These are phyloP conservation scores for Pao palembangensis DNA, from an alignment of 2,113 vertebrate species.

Conservation along the genomic window DNA sequence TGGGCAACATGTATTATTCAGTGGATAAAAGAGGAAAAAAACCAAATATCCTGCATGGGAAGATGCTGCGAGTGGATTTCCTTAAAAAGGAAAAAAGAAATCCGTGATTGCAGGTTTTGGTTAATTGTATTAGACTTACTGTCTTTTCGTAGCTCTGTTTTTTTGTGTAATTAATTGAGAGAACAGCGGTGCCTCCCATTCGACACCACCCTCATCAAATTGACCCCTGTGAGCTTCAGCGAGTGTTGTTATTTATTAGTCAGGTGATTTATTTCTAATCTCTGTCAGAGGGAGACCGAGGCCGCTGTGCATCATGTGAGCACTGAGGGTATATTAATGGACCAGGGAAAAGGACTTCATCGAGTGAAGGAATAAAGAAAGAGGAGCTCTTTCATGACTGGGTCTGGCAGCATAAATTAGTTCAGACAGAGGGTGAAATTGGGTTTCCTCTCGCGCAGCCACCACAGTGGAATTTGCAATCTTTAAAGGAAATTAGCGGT, in stretches of 20 bases:
- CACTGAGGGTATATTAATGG: slow-evolving; percentile 45
- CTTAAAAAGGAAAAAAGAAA: too few species aligned
- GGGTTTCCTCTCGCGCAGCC: slow-evolving; percentile 30
- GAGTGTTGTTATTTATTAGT: slow-evolving; percentile 42
- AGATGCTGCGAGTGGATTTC: too few species aligned
- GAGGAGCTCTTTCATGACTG: slow-evolving; percentile 34
- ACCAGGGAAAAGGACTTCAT: slow-evolving; percentile 42
- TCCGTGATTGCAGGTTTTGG: too few species aligned
- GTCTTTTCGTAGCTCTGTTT: too few species aligned
- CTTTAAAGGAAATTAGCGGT: slow-evolving; percentile 49
- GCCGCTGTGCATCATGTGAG: slow-evolving; percentile 46
- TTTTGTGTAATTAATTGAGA: too few species aligned
- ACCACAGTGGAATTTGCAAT: slow-evolving; percentile 38
- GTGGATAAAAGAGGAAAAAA: neutral
- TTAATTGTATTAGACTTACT: too few species aligned
- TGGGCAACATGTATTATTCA: neutral
- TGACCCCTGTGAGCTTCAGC: slow-evolving; percentile 1
- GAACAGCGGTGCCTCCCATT: too few species aligned
- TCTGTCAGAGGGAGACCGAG: slow-evolving; percentile 25
- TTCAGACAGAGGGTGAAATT: slow-evolving; percentile 42
- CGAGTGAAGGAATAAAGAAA: slow-evolving; percentile 46
- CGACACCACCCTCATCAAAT: too few species aligned
- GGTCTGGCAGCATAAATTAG: slow-evolving; percentile 42
- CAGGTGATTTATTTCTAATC: slow-evolving; percentile 37
- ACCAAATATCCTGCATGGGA: neutral